Evolutionary conservation across 2,888 invertebrate genomes (phyloP).

Genomic region (Onchidella celtica): DNA sequence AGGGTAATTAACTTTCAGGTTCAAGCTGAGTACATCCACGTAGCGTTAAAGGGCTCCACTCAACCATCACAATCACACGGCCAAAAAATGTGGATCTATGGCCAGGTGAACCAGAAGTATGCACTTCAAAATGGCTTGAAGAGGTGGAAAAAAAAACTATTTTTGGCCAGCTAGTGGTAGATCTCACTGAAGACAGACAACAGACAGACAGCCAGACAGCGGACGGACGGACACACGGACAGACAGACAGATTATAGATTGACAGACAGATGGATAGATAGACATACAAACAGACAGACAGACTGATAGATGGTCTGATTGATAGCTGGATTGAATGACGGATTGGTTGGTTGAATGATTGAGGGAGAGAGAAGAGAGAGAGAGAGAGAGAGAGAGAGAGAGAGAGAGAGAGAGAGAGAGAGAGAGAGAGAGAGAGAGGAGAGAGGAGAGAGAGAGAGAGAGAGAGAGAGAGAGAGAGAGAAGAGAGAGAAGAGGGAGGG

Average conservation of each 20-base stretch:
- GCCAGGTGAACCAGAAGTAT: too few relatives aligned
- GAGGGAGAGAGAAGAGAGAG: neutral
- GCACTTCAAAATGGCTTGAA: too few relatives aligned
- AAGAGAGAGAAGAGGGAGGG: neutral
- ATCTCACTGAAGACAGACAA: too few relatives aligned
- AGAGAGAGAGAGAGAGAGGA: neutral
- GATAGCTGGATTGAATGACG: neutral
- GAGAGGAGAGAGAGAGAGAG: neutral
- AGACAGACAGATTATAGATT: neutral
- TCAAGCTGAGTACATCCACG: too few relatives aligned
- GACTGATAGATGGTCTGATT: neutral
- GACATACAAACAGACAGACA: neutral
- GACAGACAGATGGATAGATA: neutral
- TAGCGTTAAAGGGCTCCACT: too few relatives aligned
- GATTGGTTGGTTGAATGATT: neutral
- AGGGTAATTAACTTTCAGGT: too few relatives aligned
- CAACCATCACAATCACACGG: too few relatives aligned
- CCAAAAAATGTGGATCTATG: too few relatives aligned
- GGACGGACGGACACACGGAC: neutral
- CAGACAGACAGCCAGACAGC: constrained; percentile 27
- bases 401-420: neutral
- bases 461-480: neutral
- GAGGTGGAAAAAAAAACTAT: too few relatives aligned
- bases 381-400: neutral
- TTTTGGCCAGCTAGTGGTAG: too few relatives aligned